Conservation (phyloP, 2,113 vertebrate genomes). For the Bucco capensis region DNA sequence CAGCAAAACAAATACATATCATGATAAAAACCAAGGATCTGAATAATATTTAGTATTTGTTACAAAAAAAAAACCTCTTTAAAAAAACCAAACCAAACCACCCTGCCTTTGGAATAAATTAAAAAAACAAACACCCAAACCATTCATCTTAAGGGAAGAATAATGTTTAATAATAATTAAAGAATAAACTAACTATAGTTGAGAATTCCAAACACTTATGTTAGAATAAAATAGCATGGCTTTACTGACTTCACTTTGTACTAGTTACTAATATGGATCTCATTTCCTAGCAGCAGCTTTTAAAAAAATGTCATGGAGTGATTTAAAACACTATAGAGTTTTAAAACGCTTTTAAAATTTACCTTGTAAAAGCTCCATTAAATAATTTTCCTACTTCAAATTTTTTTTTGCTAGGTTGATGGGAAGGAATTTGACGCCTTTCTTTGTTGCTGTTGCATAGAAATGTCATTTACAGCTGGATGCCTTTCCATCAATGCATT, state of each 20-base stretch:
- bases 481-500: conserved; percentile 34
- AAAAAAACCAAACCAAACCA: not conserved
- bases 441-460: not conserved
- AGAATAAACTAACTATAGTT: too few relatives aligned
- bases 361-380: not conserved
- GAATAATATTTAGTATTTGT: not conserved
- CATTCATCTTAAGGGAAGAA: not conserved
- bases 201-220: not conserved
- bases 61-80: not conserved
- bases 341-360: not conserved
- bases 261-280: too few relatives aligned
- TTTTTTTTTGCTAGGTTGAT: not conserved
- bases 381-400: not conserved
- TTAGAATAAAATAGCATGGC: not conserved
- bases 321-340: too few relatives aligned
- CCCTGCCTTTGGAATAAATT: not conserved
- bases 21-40: not conserved
- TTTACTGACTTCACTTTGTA: not conserved
- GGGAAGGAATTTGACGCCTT: conserved; percentile 12
- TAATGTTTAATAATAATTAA: too few relatives aligned
- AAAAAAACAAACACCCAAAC: not conserved
- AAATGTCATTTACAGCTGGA: not conserved
- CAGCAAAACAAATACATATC: not conserved
- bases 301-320: too few relatives aligned
- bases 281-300: not conserved